Conservation (phyloP, 2,797 vertebrate genomes). For the Halcyon chelicuti region DNA sequence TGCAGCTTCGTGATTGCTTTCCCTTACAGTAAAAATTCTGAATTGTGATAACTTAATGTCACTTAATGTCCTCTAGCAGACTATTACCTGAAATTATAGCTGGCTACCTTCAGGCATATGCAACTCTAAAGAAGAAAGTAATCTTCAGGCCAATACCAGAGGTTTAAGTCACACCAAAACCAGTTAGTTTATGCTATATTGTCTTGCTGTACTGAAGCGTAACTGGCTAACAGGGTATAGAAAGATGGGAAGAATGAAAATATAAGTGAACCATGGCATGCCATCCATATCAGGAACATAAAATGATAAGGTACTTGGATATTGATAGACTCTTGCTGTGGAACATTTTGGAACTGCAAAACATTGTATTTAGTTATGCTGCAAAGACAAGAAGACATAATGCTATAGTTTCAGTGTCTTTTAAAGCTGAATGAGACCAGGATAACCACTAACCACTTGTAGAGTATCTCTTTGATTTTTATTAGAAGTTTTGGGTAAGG, state of each 20-base stretch:
- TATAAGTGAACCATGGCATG: background rate
- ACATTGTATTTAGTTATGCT: slow-evolving; percentile 22
- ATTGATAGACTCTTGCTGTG: slow-evolving; percentile 24
- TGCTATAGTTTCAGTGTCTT: background rate
- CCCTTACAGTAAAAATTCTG: background rate
- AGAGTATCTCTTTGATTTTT: background rate
- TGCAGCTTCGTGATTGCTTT: background rate
- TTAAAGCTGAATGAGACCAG: background rate
- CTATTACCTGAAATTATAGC: background rate
- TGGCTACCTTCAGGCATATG: background rate
- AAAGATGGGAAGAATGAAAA: slow-evolving; percentile 40
- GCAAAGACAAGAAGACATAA: slow-evolving; percentile 32
- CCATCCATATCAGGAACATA: background rate
- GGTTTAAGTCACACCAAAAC: background rate
- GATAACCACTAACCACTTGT: background rate
- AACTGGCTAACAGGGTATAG: background rate
- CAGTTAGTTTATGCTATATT: background rate
- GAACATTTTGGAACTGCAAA: slow-evolving; percentile 14
- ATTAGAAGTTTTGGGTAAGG: background rate
- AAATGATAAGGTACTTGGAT: slow-evolving; percentile 32
- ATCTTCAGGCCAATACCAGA: background rate
- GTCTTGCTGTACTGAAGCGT: background rate
- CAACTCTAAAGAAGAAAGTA: background rate
- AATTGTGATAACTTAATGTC: background rate
- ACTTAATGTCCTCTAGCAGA: slow-evolving; percentile 18